A percentile compares a stretch with the other conserved stretches of the same genome.
Evolutionary conservation across 2,113 vertebrate species (phyloP).

Genomic region (Vimba vimba): DNA sequence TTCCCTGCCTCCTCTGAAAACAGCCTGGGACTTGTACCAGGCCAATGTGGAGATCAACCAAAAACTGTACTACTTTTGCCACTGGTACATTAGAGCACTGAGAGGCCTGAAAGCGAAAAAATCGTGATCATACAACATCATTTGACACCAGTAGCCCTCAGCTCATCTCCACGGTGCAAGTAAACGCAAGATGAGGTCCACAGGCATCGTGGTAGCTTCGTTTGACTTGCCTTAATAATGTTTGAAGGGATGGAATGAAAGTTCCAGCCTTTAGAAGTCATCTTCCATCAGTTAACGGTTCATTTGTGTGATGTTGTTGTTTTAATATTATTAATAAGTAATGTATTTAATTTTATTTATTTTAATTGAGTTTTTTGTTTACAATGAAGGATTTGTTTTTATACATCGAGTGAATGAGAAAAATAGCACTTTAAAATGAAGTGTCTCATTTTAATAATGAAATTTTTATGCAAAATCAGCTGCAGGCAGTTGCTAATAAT

Average conservation of each 20-base stretch:
- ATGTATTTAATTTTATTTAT: slow-evolving; percentile 55
- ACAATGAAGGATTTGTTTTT: slow-evolving; percentile 41
- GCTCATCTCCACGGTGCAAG: neutral
- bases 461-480: neutral
- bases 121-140: neutral
- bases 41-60: slow-evolving; percentile 62
- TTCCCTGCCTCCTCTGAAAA: slow-evolving; percentile 51
- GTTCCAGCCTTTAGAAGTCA: neutral
- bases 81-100: slow-evolving; percentile 60
- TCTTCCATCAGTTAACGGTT: neutral
- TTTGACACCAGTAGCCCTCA: neutral
- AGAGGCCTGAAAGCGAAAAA: neutral
- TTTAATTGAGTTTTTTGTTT: slow-evolving; percentile 36
- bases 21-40: slow-evolving; percentile 55
- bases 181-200: neutral
- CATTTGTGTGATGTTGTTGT: slow-evolving; percentile 28
- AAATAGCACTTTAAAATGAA: slow-evolving; percentile 36
- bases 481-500: slow-evolving; percentile 20
- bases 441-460: no score
- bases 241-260: neutral
- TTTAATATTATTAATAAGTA: slow-evolving; percentile 8
- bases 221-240: slow-evolving; percentile 35
- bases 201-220: slow-evolving; percentile 11
- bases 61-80: slow-evolving; percentile 53
- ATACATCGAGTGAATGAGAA: neutral